Evolutionary conservation across 2,113 vertebrate genomes (phyloP), one percentile per base, ranked within the genome.

Genomic region (Mixornis gularis): DNA sequence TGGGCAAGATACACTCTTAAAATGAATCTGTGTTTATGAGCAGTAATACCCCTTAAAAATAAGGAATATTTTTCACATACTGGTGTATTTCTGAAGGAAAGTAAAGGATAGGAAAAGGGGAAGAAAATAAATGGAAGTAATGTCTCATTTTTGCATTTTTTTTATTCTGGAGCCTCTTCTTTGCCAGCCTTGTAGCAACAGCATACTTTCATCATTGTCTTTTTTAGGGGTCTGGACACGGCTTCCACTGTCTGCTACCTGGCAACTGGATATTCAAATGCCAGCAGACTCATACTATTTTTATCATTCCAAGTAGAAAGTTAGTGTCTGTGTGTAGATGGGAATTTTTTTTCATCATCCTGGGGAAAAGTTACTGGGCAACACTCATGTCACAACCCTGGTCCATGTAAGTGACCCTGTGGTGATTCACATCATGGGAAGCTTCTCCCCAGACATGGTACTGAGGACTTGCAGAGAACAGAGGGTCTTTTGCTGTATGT

Each of bases 401-500:
- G 29, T 73, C 29, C 27, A 11, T 84, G 0, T 80, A 13, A 22
- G 43, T 36, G 30, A 36, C 40, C 17, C 12, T 40, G 12, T 27
- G 34, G 74, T 22, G 65, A 44, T 63, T 70, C 30, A 9, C 21
- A 16, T 58, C 44, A 68, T 36, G 20, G 10, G 15, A 41, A 12
- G 25, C 34, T 82, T 56, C 38, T 65, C 74, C 41, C n/a, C 34
- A 24, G 24, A 1, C 2, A 11, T n/a, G 78, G 25, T 3, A 8
- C 21, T 55, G 56, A 44, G 44, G 27, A n/a, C 12, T 17, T 36
- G 56, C 1, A 3, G 48, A 56, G 77, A 48, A 7, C 5, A 6
- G 62, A 41, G 58, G 7, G 7, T 56, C 20, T 40, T 40, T 25
- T 74, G 29, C 36, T 49, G 7, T 79, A 3, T 0, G 0, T 55